Evolutionary conservation across 2,888 invertebrate genomes (phyloP).

Genomic region (Heliconius sara): DNA sequence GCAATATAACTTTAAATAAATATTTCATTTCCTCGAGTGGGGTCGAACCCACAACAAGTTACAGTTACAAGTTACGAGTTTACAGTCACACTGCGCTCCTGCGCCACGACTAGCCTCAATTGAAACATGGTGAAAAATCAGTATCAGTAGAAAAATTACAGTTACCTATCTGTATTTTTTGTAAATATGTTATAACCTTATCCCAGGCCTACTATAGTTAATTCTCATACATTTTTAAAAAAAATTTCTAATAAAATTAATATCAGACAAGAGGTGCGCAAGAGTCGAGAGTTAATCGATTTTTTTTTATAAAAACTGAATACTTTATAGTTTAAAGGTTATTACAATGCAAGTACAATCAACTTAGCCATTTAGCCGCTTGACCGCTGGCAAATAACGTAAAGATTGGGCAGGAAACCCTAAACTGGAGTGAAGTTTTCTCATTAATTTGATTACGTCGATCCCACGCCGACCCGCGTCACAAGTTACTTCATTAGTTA

Average conservation of each 20-base stretch:
- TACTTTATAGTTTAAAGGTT: not conserved
- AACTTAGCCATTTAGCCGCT: slow-evolving; percentile 64
- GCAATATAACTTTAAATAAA: too few species aligned
- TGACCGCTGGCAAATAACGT: slow-evolving; percentile 79
- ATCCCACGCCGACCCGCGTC: slow-evolving; percentile 82
- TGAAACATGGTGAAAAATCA: not conserved
- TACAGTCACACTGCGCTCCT: too few species aligned
- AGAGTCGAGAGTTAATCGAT: not conserved
- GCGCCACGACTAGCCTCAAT: not conserved
- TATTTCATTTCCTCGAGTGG: too few species aligned
- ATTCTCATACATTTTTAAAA: too few species aligned
- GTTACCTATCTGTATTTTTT: too few species aligned
- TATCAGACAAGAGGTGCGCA: not conserved
- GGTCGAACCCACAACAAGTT: too few species aligned
- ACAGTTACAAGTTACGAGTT: too few species aligned
- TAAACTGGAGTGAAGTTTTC: slow-evolving; percentile 83
- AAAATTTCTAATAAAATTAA: not conserved
- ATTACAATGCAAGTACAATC: slow-evolving; percentile 54
- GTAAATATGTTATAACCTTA: too few species aligned
- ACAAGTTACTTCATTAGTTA: slow-evolving; percentile 84
- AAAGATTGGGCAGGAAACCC: slow-evolving; percentile 80
- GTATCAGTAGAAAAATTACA: too few species aligned
- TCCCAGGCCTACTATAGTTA: too few species aligned
- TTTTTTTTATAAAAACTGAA: not conserved
- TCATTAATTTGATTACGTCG: slow-evolving; percentile 84